Base-by-base conservation (phyloP, 1,140 invertebrate species). In the Drosophila punjabiensis region DNA sequence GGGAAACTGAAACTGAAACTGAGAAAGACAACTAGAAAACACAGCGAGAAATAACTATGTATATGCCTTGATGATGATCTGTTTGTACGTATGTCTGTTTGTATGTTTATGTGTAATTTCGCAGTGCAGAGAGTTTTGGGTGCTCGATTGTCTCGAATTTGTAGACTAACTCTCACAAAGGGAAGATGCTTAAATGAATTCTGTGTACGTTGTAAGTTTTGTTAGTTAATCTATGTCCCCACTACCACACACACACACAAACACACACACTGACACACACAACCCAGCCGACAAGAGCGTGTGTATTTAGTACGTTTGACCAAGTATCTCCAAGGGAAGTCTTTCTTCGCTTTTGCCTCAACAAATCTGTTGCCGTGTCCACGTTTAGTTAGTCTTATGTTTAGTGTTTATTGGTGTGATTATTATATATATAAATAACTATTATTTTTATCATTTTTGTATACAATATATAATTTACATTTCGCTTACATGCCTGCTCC, bases 331-430 rank as follows among this genome's bases (percentile, higher is more conserved):
- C 67, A 16, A 45, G 18, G 37, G 20, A 52, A 35, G 16, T 30
- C 39, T 37, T 13, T 52, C 28, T 1, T n/a, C n/a, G 24, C 39
- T 35, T 33, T 67, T 52, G 55, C 47, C 37, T 77, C 47, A 48
- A 43, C 61, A 56, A 75, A 74, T 39, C 59, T 58, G 56, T 81
- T 89, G 81, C 63, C 69, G 59, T 65, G 64, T 63, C 56, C 71
- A 62, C 63, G 68, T 65, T 69, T 81, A 78, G 61, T 81, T 88
- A 88, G 80, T 58, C 55, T 79, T 88, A 89, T 73, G 66, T 81
- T 89, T 90, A 89, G 62, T 71, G 82, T 84, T 76, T 70, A 87
- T 87, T 77, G 86, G 86, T 89, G 85, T 86, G 85, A 90, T 89
- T 85, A 79, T 84, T 56, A 56, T 24, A 56, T 56, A 24, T 20